Base-by-base conservation (phyloP, 2,113 vertebrate genomes). In the Tichodroma muraria region DNA sequence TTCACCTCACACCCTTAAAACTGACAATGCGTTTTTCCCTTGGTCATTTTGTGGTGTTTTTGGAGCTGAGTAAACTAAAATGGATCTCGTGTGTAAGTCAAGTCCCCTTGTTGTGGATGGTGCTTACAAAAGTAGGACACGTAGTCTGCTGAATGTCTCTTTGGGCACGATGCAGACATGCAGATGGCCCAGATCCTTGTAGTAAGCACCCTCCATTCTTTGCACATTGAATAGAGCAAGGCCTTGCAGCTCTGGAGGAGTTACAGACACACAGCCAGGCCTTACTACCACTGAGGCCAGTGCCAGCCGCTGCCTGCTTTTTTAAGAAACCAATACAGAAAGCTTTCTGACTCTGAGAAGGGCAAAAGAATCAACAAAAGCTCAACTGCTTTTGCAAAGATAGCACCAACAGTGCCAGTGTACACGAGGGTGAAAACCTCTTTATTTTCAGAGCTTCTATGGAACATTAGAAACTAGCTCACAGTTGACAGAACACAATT, bases 321-420 rank as follows among this genome's bases (percentile, higher is more conserved):
- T 94, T 65, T 19, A 64, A 78, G 85, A 96, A 88, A 68, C 8
- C 84, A 68, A 89, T 80, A 92, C 94, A 94, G 88, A 94, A 95
- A 94, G 96, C 81, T 90, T 92, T 95, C 89, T 88, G 86, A 81
- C 82, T 93, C 80, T 9, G 40, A 37, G 71, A 79, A 69, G 80
- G 53, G 82, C 61, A 54, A 85, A 95, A 95, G 89, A 96, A 93
- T 95, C 94, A 82, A 96, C 89, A 93, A 93, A 94, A 91, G 91
- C 92, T 79, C 49, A 89, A 95, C 75, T 88, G 95, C 82, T 63
- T 95, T 96, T 90, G 89, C 80, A 94, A 93, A 92, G 82, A 95
- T 85, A 94, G 89, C 93, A 94, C 93, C 91, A 93, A n/a, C 78
- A 64, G 87, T 90, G 94, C 90, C 94, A 95, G 94, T 79, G 73